Base-by-base conservation (phyloP, 1,140 invertebrate species). In the Ganaspis sp. region DNA sequence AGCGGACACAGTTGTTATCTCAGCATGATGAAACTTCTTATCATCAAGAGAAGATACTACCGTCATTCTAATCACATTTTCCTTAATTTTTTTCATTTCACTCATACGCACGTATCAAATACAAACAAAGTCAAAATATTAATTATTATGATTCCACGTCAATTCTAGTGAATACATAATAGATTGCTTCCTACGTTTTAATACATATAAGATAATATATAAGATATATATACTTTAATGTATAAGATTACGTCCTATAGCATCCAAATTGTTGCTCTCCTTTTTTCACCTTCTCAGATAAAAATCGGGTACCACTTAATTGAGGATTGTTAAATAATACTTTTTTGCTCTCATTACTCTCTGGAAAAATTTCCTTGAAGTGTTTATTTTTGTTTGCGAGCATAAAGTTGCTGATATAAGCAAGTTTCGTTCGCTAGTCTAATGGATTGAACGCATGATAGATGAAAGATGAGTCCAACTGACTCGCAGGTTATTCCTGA, bases 391-490 rank as follows among this genome's bases (percentile, higher is more conserved):
- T 15, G 54, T 70, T 23, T 74, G 71, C 69, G 82, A 83, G 79
- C 81, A 88, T 86, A 80, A 83, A 83, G 78, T 78, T 86, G 81
- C 79, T 86, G 87, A 89, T 87, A 74, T 86, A 87, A 74, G 81
- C 78, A 70, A 79, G 70, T 79, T 74, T 38, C 69, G 79, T 77
- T 77, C 76, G 80, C 80, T 85, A 77, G 84, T 76, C 72, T 90
- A 89, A 90, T 90, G 89, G 85, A 90, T 89, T 90, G 83, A 87
- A 86, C 79, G 76, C 80, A 85, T 89, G 88, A 90, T 89, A 81
- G 78, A 90, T 89, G 88, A 90, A 89, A 82, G 78, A 90, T 87
- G 84, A 64, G 64, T 72, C 75, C 81, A 82, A 77, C 78, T 78
- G 77, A 83, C 88, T 85, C 78, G 38, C 69, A 81, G 71, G 79